These are phyloP conservation scores for Heptranchias perlo DNA, from an alignment of 2,113 vertebrate species.

Conservation along the genomic window DNA sequence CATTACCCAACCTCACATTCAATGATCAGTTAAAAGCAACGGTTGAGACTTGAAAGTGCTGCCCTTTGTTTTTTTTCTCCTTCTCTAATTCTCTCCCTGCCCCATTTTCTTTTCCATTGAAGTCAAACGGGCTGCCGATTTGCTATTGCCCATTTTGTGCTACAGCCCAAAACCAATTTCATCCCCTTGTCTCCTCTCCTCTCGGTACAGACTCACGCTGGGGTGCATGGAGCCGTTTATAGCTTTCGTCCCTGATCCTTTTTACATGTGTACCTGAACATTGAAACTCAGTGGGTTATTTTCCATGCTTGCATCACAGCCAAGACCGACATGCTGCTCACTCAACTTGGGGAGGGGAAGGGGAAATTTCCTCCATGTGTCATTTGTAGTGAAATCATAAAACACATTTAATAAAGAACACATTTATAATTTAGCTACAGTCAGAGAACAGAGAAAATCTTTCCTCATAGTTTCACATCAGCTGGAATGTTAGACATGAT, in stretches of 20 bases:
- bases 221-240: neutral
- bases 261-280: neutral
- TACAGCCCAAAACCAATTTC: neutral
- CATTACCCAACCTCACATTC: neutral
- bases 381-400: neutral
- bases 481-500: neutral
- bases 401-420: neutral
- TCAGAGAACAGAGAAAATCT: neutral
- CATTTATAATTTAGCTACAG: neutral
- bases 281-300: neutral
- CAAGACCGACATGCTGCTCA: neutral
- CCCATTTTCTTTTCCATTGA: too few species aligned
- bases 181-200: neutral
- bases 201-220: neutral
- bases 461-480: slow-evolving; percentile 16
- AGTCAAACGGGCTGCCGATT: too few species aligned
- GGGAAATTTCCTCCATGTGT: neutral
- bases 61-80: neutral
- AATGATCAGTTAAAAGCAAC: neutral
- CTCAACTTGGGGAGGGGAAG: neutral
- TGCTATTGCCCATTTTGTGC: neutral
- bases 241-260: neutral
- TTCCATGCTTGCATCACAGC: neutral
- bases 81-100: neutral
- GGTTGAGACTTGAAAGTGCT: neutral